These are phyloP conservation scores for Aphelocoma californica DNA, from an alignment of 2,797 vertebrate genomes.

Conservation along the genomic window DNA sequence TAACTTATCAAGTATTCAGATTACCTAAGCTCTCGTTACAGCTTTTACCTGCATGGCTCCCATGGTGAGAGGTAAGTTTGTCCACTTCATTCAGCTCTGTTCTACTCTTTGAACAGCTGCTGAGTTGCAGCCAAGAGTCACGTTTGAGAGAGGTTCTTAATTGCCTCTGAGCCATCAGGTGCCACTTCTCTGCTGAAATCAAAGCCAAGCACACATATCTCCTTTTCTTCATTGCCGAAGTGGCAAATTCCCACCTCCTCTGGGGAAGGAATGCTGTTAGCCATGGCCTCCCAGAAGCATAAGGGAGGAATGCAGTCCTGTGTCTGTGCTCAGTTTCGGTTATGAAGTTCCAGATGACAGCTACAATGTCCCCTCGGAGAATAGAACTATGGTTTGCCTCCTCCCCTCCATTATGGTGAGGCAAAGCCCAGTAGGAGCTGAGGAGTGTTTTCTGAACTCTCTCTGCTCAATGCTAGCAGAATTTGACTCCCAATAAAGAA, in stretches of 20 bases:
- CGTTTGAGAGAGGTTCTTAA: constrained; percentile 32
- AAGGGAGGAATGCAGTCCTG: not conserved
- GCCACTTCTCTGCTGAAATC: not conserved
- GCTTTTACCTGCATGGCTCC: not conserved
- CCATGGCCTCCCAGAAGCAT: not conserved
- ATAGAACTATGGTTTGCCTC: not conserved
- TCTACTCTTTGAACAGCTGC: constrained; percentile 37
- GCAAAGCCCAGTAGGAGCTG: not conserved
- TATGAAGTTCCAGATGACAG: not conserved
- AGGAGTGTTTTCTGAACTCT: not conserved
- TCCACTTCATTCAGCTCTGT: constrained; percentile 27
- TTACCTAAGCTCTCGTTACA: not conserved
- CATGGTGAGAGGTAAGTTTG: constrained; percentile 9
- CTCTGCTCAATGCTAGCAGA: not conserved
- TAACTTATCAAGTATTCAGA: not conserved
- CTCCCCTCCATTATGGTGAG: not conserved
- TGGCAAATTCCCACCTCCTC: not conserved
- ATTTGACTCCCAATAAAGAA: not conserved
- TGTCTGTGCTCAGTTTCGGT: fast-evolving
- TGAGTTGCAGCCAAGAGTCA: constrained; percentile 24
- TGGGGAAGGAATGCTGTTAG: not conserved
- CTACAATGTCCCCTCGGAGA: not conserved
- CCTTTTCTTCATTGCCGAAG: not conserved
- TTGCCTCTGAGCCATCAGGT: constrained; percentile 42
- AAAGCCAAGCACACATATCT: not conserved